Conservation (phyloP, 92 coral and sea anemone genomes). For the Umimayanthus kanabou region DNA sequence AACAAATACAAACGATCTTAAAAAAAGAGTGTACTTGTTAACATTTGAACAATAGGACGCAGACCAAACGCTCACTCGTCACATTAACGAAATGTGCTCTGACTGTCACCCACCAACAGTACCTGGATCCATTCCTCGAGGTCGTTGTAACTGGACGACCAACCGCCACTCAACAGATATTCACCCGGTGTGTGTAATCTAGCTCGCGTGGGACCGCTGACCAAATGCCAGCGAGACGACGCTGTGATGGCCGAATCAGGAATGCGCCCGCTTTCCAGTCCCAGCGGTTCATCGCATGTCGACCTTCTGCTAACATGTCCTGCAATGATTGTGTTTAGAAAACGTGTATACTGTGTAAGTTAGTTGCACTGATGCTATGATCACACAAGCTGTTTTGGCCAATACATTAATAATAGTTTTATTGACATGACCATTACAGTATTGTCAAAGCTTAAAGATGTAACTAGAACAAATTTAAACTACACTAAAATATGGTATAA, state of each 20-base stretch:
- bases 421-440: no score
- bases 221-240: constrained; percentile 26
- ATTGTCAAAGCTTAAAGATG: no score
- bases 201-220: constrained; percentile 28
- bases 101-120: neutral
- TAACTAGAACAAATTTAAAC: no score
- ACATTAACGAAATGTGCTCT: no score
- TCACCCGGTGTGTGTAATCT: constrained; percentile 30
- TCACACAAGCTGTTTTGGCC: no score
- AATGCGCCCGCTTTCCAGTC: constrained; percentile 29
- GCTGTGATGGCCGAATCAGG: constrained; percentile 26
- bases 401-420: no score
- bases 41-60: no score
- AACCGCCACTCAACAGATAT: constrained; percentile 19
- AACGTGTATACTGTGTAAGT: neutral
- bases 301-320: constrained; percentile 5
- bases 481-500: no score
- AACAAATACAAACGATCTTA: no score
- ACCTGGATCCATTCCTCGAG: constrained; percentile 40
- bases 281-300: constrained; percentile 20
- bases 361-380: neutral
- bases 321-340: neutral
- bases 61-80: no score
- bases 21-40: no score
- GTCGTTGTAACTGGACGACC: constrained; percentile 23